Percentiles rank a stretch among this genome's conserved stretches.
phyloP scores from a whole-genome alignment of 2,888 invertebrate genomes.

The Argyresthia goedartella region DNA sequence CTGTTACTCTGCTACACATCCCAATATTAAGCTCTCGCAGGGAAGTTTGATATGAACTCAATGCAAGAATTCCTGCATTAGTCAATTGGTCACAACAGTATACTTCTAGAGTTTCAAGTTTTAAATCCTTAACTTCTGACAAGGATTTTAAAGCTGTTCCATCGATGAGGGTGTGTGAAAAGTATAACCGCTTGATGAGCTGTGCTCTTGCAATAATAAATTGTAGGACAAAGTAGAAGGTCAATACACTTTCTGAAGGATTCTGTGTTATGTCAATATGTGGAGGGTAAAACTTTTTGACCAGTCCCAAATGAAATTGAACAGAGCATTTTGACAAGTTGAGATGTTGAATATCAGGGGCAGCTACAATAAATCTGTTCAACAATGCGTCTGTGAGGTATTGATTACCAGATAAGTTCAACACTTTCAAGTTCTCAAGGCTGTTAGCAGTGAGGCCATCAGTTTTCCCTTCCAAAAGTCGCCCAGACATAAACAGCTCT shows the following conservation, averaged over 20 bases:
- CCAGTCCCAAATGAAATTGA: conserved; percentile 77
- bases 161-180: conserved; percentile 78
- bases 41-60: conserved; percentile 67
- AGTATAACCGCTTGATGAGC: conserved; percentile 71
- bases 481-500: conserved; percentile 81
- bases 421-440: conserved; percentile 63
- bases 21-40: conserved; percentile 74
- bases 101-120: conserved; percentile 63
- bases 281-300: conserved; percentile 76
- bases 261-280: conserved; percentile 33
- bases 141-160: conserved; percentile 71
- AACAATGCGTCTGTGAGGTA: conserved; percentile 83
- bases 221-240: conserved; percentile 75
- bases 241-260: conserved; percentile 78
- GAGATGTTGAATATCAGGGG: conserved; percentile 71
- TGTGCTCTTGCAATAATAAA: conserved; percentile 66
- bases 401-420: conserved; percentile 76
- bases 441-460: conserved; percentile 60
- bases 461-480: conserved; percentile 71
- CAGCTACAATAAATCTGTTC: conserved; percentile 72
- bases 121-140: conserved; percentile 59
- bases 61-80: conserved; percentile 64
- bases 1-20: conserved; percentile 75
- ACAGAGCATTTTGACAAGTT: conserved; percentile 78
- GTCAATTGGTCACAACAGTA: conserved; percentile 74